Evolutionary conservation across 2,113 vertebrate genomes (phyloP).

Genomic region (Clupea harengus): DNA sequence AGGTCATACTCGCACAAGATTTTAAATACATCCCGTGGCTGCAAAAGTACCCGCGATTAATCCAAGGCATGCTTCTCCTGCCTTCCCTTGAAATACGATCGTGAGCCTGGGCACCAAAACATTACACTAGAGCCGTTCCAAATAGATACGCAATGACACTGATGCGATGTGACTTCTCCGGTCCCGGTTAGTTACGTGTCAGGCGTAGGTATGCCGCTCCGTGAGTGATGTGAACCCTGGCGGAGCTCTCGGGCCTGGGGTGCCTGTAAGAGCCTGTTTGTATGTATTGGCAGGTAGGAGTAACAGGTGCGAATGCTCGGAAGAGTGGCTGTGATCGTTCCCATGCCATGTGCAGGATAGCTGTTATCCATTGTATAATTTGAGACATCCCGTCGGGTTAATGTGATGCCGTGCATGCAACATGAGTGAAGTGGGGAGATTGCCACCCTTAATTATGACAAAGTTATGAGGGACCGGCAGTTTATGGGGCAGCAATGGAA

Average conservation of each 20-base stretch:
- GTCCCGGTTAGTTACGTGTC: constrained; percentile 13
- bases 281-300: constrained; percentile 57
- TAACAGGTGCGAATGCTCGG: constrained; percentile 68
- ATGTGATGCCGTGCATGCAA: not conserved
- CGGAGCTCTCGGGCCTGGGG: not conserved
- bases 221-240: constrained; percentile 12
- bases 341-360: constrained; percentile 44
- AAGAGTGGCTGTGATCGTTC: constrained; percentile 51
- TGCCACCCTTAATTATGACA: not conserved
- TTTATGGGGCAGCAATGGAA: not conserved
- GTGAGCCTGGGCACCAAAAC: constrained; percentile 8
- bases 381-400: constrained; percentile 36
- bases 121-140: constrained; percentile 14
- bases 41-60: not conserved
- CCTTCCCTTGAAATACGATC: constrained; percentile 10
- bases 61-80: not conserved
- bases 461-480: not conserved
- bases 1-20: not conserved
- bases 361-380: constrained; percentile 47
- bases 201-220: constrained; percentile 6
- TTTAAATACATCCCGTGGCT: constrained; percentile 8
- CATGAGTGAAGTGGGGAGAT: not conserved
- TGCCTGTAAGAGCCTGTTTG: constrained; percentile 31
- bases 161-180: constrained; percentile 12
- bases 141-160: constrained; percentile 7